Base-by-base conservation (phyloP, 2,888 invertebrate genomes). In the Lottia gigantea region DNA sequence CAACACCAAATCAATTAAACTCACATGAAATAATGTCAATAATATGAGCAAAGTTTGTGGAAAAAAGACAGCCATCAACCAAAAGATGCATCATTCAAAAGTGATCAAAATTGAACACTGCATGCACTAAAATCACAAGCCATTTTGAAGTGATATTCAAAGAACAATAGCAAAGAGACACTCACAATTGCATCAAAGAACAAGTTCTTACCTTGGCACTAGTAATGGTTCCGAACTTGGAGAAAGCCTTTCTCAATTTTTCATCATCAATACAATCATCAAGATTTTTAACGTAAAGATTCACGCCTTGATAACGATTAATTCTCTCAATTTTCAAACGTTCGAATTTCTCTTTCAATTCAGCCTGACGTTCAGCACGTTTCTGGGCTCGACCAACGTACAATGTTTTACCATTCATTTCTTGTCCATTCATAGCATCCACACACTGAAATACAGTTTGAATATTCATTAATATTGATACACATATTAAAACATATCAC, bases 311-410 rank as follows among this genome's bases (percentile, higher is more conserved):
- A 85, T 91, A 91, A 74, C 96, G 93, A 83, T 94, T 95, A 85
- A 96, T 91, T 40, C 96, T 92, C 88, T 98, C 97, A 85, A 95
- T 93, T 90, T 98, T 98, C 73, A 98, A 90, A 83, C 95, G 94
- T 88, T 99, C 99, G 89, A 97, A 98, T 88, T 95, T 95, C 72
- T 97, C 94, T 88, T 97, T 97, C 23, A 99, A 90, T 88, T 99
- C 98, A 82, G 96, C 95, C 87, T 97, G 96, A 72, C 99, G 94
- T 89, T 99, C 99, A n/a, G 95, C 95, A 90, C 98, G 98, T 92
- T 99, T 99, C 89, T 99, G 99, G 68, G 99, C 99, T 75, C 98
- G 93, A 46, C 98, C 98, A 15, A 98, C 98, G 90, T 96, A 98
- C 83, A 99, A 90, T 45, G 76, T 75, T 46, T 78, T 78, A 62